A percentile compares a stretch with the other conserved stretches of the same genome.
Evolutionary conservation across 2,113 vertebrate genomes (phyloP).

Genomic region (Vanacampus margaritifer): DNA sequence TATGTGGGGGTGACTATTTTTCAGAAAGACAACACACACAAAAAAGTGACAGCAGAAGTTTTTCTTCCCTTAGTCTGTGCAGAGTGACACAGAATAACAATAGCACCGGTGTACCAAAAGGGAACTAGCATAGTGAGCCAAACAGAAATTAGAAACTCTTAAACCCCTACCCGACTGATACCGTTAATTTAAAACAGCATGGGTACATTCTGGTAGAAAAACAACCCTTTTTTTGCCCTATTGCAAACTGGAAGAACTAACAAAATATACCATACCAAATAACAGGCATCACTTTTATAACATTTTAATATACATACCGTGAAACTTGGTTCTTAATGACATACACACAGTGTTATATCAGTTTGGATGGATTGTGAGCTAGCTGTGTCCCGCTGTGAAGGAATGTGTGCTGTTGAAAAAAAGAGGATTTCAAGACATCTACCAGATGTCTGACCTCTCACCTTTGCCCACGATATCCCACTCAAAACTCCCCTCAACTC

Average conservation of each 20-base stretch:
- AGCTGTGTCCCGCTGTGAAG: constrained; percentile 40
- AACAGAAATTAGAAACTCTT: constrained; percentile 46
- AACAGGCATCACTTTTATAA: background rate
- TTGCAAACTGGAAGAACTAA: constrained; percentile 39
- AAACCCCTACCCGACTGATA: constrained; percentile 41
- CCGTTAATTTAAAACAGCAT: constrained; percentile 51
- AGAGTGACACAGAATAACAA: constrained; percentile 18
- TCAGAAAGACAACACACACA: background rate
- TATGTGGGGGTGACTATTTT: background rate
- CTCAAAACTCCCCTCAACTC: constrained; percentile 11
- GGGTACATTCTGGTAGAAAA: constrained; percentile 42
- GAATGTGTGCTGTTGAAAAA: constrained; percentile 55
- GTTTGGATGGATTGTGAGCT: constrained; percentile 14
- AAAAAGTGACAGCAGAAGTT: constrained; percentile 1
- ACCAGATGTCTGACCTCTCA: constrained; percentile 70
- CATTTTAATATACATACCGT: background rate
- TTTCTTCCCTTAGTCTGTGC: constrained; percentile 11
- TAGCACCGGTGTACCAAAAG: constrained; percentile 31
- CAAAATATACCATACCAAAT: constrained; percentile 1
- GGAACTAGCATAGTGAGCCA: constrained; percentile 25
- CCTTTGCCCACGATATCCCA: constrained; percentile 45
- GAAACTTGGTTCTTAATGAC: background rate
- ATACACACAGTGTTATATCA: constrained; percentile 23
- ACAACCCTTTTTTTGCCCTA: constrained; percentile 19
- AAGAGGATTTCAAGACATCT: constrained; percentile 61